Evolutionary conservation across 1,140 invertebrate genomes (phyloP), one percentile per base, ranked within the genome.

Genomic region (Sinonovacula constricta): DNA sequence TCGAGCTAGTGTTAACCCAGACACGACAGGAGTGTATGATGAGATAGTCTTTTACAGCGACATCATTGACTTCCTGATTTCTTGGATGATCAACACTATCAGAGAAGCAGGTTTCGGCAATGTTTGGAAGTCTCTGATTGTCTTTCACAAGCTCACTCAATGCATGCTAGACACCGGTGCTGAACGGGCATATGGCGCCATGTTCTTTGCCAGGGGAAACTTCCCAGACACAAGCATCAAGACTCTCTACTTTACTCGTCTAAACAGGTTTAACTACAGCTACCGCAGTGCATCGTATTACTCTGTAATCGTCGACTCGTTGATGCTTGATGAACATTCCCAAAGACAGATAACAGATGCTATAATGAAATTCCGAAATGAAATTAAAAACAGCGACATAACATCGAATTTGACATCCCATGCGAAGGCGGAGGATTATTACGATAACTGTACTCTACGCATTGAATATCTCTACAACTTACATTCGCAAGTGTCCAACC

Each of bases 91-190:
- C 18, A 45, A 56, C 7, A 26, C 26, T 12, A 76, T 76, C 30
- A 28, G 39, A 26, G 72, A 67, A 24, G 67, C 33, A 3, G 72
- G 72, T 30, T 76, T 76, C 36, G 72, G 72, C 12, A 36, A 76
- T 24, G 59, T 33, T 2, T 76, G 72, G 72, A 76, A 66, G 56
- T 39, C 53, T 7, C 53, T 76, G 0, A 63, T 76, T 3, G 72
- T 76, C 34, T 76, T 76, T 33, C 72, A 76, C 28, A 76, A 76
- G 39, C 66, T 76, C 22, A 76, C 72, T 56, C 63, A 54, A 5
- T 76, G 72, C 39, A 54, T 67, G 51, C 22, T 76, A 12, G 72
- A 76, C 26, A 28, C 72, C 15, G 72, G 72, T 0, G 72, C 63
- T 49, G 72, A 76, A 45, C 4, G 63, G 30, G 72, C 72, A 10